Base-by-base conservation (phyloP, 2,797 vertebrate genomes). In the Typhlichthys subterraneus region DNA sequence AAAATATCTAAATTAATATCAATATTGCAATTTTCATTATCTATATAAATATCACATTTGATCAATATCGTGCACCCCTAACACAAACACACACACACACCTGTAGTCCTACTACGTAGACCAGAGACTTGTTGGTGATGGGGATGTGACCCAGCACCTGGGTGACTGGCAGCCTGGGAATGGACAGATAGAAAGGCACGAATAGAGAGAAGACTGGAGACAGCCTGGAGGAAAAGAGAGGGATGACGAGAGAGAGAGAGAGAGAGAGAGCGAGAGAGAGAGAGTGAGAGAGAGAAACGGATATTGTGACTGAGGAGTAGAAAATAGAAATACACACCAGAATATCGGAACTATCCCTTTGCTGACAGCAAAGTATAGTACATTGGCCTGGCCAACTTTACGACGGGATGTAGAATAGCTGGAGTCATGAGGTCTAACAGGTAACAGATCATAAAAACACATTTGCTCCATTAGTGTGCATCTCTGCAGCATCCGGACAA, bases 121-220 rank as follows among this genome's bases (percentile, higher is more conserved):
- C 94, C 82, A 99, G 85, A 38, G 97, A 95, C 88, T 99, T 99
- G 93, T 98, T 99, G 80, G 96, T 98, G 91, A 99, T 94, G 77
- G 95, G 91, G 83, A 99, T 89, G 51, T 93, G 92, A 29, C 95
- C 95, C 83, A 99, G 89, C 61, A 98, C 87, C 77, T 96, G 95
- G 59, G 96, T 95, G 88, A 98, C 94, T 48, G 95, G 95, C 77
- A 98, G 91, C 81, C 87, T 93, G 53, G 97, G 97, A 85, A 99
- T 94, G 67, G 95, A 94, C 72, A 82, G 85, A 90, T 96, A 97
- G 93, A 99, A 99, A 81, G 97, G 97, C 89, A 99, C 96, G 85
- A 97, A 99, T 50, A 99, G 86, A 38, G 96, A 93, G 81, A 98
- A 99, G 69, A 98, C 92, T 55, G 97, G 96, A 61, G 94, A 93